Evolutionary conservation across 2,113 vertebrate genomes (phyloP).

Genomic region (Formicarius rufipectus): DNA sequence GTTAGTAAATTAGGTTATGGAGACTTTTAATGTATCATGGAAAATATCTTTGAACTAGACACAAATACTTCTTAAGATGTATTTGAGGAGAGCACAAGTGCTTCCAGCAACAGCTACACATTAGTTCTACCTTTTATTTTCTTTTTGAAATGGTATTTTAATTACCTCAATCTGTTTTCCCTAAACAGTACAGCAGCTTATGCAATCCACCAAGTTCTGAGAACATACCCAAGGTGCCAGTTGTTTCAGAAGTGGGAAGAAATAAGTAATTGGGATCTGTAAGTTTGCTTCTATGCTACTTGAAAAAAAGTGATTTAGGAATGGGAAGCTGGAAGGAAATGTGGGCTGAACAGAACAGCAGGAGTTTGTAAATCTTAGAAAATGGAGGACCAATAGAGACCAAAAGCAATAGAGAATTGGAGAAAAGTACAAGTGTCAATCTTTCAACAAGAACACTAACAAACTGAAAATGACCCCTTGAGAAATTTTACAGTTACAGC

Average conservation of each 20-base stretch:
- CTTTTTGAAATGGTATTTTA: background rate
- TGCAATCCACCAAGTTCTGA: background rate
- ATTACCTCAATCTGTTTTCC: background rate
- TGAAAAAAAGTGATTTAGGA: background rate
- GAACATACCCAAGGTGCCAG: rapidly evolving
- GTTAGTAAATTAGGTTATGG: background rate
- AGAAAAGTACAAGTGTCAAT: background rate
- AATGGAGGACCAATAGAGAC: background rate
- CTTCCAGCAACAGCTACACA: background rate
- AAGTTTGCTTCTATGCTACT: background rate
- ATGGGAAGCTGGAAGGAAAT: background rate
- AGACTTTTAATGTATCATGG: background rate
- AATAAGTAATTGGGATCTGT: background rate
- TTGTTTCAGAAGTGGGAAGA: background rate
- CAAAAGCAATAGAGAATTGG: background rate
- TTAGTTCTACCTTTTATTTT: background rate
- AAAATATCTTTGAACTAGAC: background rate
- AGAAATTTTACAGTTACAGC: background rate
- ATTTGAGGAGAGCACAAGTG: background rate
- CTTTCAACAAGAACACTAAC: background rate
- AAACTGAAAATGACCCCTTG: rapidly evolving
- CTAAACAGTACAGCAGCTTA: background rate
- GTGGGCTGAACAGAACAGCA: background rate
- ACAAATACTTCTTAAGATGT: background rate
- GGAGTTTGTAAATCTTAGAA: background rate